Conservation (phyloP, 2,888 invertebrate species). For the Hirtodrosophila cameraria region DNA sequence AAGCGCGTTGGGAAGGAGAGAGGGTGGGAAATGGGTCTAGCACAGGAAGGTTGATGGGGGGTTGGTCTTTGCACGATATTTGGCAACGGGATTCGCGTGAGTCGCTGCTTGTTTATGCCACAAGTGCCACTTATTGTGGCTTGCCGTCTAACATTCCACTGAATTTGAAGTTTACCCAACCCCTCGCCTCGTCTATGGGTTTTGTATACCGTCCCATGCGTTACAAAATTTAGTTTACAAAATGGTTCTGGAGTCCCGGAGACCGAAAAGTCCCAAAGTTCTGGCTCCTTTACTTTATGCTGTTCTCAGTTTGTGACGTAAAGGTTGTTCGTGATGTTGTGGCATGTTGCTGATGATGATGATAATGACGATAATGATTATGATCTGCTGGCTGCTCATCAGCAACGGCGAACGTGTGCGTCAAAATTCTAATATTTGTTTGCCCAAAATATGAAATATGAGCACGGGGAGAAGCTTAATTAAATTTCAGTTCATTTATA, state of each 20-base stretch:
- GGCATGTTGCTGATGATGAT: conserved; percentile 14
- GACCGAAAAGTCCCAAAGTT: conserved; percentile 1
- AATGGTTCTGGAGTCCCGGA: conserved; percentile 26
- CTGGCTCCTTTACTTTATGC: conserved; percentile 7
- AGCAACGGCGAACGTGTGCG: conserved; percentile 42
- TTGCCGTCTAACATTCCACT: conserved; percentile 32
- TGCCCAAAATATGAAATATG: conserved; percentile 67
- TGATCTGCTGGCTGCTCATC: conserved; percentile 5
- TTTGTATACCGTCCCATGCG: conserved; percentile 17
- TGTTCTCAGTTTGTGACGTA: conserved; percentile 47
- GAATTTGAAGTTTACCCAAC: conserved; percentile 45
- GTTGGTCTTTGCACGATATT: conserved; percentile 27
- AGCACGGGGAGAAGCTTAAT: conserved; percentile 64
- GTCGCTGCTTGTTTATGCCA: conserved; percentile 62
- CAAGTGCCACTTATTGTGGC: conserved; percentile 72
- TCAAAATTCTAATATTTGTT: conserved; percentile 28
- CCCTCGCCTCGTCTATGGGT: background rate
- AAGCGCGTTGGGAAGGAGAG: background rate
- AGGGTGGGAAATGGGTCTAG: background rate
- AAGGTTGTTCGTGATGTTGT: conserved; percentile 59
- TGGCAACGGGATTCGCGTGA: conserved; percentile 40
- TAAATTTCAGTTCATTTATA: conserved; percentile 80
- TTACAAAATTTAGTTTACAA: conserved; percentile 68
- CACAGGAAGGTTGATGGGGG: background rate
- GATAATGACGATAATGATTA: conserved; percentile 18